Evolutionary conservation across 2,113 vertebrate species (phyloP), one percentile per base, ranked within the genome.

Genomic region (Todiramphus saurophagus): DNA sequence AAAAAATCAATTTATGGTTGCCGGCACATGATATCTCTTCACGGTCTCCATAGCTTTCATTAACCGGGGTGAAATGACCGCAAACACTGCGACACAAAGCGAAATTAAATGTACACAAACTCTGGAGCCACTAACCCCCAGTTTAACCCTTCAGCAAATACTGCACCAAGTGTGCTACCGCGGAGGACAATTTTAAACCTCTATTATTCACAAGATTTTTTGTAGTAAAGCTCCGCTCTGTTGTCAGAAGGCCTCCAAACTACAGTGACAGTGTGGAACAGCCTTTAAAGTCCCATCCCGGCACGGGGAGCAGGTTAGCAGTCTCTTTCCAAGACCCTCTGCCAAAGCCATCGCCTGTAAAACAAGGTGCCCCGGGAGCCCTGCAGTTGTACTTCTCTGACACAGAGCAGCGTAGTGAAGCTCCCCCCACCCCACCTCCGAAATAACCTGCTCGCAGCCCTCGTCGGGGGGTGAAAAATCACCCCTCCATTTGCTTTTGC

Each of bases 61-160:
- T 97, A 97, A 78, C 56, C 6, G 81, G 66, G 77, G 85, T 90
- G 95, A 97, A 98, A 97, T 95, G 92, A 95, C 94, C 75, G 23
- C 96, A 94, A 95, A 98, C 96, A 97, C 95, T 84, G 95, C 76
- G 59, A 93, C 95, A 91, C 77, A 66, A 95, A 95, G 94, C n/a
- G 96, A 97, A 97, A 97, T 97, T 96, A 94, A 95, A 97, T 67
- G 46, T 96, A 97, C 97, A 97, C 93, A 97, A 90, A 97, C 44
- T 83, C 76, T 60, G 43, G 69, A 97, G 86, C 59, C 75, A 62
- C 51, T 25, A 90, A 95, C 87, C 90, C 86, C 91, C 96, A 67
- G 64, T 66, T 90, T 89, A 23, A 77, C n/a, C 73, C 53, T 44
- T 86, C 60, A 70, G 94, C 82, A 94, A 90, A 91, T 10, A 95